Evolutionary conservation across 2,797 vertebrate species (phyloP), one percentile per base, ranked within the genome.

Genomic region (Limosa lapponica): DNA sequence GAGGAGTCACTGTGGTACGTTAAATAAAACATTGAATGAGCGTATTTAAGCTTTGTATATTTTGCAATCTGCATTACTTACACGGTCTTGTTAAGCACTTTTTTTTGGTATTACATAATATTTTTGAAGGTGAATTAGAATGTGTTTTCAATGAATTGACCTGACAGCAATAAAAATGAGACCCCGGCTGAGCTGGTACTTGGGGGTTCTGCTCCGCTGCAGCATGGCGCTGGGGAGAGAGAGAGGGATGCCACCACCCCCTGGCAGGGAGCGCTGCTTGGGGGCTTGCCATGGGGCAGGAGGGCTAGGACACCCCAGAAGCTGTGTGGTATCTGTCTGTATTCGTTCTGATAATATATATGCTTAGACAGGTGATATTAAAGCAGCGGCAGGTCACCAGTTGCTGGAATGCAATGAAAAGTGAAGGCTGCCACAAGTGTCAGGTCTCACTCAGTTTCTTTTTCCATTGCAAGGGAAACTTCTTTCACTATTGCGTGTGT

Each of bases 251-350:
- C 57, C 43, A 13, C 32, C 46, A 20, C 36, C 20, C 3, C 39
- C 27, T 30, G 10, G 39, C 9, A 7, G 52, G 6, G 1, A 24
- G 13, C 10, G 2, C 22, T 22, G n/a, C 25, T 43, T 2, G 0
- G 49, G 28, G 44, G 5, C 37, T 22, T 19, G 3, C 30, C 25
- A 2, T 1, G 2, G 62, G 43, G 30, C 25, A 5, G 55, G 43
- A 57, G 25, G 3, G 6, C 36, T 2, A 22, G 41, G 55, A 16
- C 8, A 0, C 4, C 11, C 30, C 30, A 16, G 30, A 2, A 39
- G 62, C 54, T 27, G 1, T 7, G 22, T 30, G 12, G 16, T 13
- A 17, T 22, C 25, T 66, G 66, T n/a, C 27, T 27, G 23, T 24
- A 2, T 15, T 54, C 16, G 6, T 32, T 18, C 32, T 10, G n/a